These are phyloP conservation scores for Timandra comae DNA, from an alignment of 2,888 invertebrate genomes.

Conservation along the genomic window DNA sequence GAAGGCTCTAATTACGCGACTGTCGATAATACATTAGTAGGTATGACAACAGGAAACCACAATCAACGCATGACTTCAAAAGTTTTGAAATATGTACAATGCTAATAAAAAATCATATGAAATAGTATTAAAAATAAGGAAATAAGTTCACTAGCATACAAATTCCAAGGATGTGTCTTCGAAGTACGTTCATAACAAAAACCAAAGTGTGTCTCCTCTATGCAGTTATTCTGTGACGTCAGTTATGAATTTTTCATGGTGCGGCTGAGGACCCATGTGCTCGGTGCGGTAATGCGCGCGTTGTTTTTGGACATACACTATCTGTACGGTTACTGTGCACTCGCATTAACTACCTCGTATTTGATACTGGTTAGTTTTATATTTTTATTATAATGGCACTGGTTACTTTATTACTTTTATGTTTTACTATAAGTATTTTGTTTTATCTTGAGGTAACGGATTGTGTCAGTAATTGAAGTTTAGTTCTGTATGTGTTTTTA, in stretches of 20 bases:
- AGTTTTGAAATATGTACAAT: no score
- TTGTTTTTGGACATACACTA: constrained; percentile 46
- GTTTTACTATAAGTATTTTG: not conserved
- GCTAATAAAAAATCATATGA: no score
- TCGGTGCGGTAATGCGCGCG: constrained; percentile 42
- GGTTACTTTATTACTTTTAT: no score
- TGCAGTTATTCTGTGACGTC: constrained; percentile 42
- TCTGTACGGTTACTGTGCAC: constrained; percentile 11
- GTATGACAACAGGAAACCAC: no score
- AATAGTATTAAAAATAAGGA: no score
- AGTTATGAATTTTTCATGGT: constrained; percentile 65
- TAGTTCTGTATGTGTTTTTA: no score
- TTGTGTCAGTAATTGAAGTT: not conserved
- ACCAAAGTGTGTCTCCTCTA: constrained; percentile 42
- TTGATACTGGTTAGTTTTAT: constrained; percentile 9
- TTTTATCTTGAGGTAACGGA: not conserved
- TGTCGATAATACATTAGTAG: no score
- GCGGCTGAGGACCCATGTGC: constrained; percentile 44
- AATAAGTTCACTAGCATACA: no score
- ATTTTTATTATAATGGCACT: constrained; percentile 2
- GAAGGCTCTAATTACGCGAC: no score
- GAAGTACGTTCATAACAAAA: no score
- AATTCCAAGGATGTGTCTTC: no score
- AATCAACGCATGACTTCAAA: no score
- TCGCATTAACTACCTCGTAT: constrained; percentile 11